Conservation (phyloP, 2,888 invertebrate genomes). For the Nudaria mundana region DNA sequence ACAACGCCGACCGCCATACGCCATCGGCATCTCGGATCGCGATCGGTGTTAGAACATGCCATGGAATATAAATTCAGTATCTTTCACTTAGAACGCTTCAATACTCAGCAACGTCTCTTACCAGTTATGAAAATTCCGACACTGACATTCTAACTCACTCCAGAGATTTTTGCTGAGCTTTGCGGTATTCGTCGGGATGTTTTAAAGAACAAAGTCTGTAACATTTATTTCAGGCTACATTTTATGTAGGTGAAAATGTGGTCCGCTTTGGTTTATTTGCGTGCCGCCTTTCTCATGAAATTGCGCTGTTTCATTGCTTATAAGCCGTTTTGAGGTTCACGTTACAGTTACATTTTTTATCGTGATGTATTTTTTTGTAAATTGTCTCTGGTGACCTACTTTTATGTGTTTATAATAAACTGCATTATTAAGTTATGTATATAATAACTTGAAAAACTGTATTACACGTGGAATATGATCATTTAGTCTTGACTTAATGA, state of each 20-base stretch:
- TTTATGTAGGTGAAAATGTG: constrained; percentile 77
- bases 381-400: constrained; percentile 63
- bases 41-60: constrained; percentile 49
- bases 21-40: constrained; percentile 38
- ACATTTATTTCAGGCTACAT: constrained; percentile 75
- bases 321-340: constrained; percentile 72
- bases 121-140: constrained; percentile 78
- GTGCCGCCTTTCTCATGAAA: constrained; percentile 75
- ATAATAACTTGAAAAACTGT: too few relatives aligned
- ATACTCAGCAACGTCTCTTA: constrained; percentile 51
- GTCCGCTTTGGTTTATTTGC: constrained; percentile 76
- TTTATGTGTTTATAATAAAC: too few relatives aligned
- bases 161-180: constrained; percentile 74
- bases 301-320: constrained; percentile 78
- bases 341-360: constrained; percentile 69
- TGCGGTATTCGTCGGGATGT: constrained; percentile 72
- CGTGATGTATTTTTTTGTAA: constrained; percentile 62
- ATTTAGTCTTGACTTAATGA: too few relatives aligned
- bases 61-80: constrained; percentile 64
- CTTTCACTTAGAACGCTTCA: constrained; percentile 64
- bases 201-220: constrained; percentile 73
- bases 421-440: too few relatives aligned
- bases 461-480: too few relatives aligned
- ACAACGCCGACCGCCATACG: constrained; percentile 20
- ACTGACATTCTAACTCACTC: constrained; percentile 72